Evolutionary conservation across 2,888 invertebrate species (phyloP).

Genomic region (Oscheius onirici): DNA sequence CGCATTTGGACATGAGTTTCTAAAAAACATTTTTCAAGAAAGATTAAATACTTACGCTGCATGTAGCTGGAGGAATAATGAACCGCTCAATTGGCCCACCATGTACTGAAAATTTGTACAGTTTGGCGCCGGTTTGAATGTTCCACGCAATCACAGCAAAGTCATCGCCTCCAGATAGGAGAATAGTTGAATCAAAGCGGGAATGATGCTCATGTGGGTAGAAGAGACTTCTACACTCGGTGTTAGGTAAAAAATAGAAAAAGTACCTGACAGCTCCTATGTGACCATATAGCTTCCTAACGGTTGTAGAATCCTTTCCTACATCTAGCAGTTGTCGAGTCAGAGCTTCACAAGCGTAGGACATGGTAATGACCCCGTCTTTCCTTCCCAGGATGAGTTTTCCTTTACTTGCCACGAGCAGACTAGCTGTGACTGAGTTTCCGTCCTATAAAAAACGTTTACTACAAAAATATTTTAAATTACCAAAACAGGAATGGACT

Average conservation of each 20-base stretch:
- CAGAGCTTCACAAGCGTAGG: conserved; percentile 93
- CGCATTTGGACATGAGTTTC: conserved; percentile 54
- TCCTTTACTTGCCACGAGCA: conserved; percentile 91
- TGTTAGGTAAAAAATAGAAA: conserved; percentile 71
- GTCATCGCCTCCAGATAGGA: conserved; percentile 85
- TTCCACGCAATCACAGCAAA: conserved; percentile 81
- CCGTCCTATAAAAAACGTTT: conserved; percentile 34
- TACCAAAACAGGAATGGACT: conserved; percentile 43
- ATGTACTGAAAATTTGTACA: conserved; percentile 96
- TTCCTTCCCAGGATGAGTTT: conserved; percentile 91
- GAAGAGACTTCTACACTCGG: conserved; percentile 90
- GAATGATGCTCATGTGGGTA: conserved; percentile 88
- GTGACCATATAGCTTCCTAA: conserved; percentile 45
- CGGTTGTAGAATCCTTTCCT: conserved; percentile 37
- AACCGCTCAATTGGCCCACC: conserved; percentile 95
- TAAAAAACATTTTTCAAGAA: conserved; percentile 30
- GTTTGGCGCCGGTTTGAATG: conserved; percentile 73
- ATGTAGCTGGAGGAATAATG: conserved; percentile 89
- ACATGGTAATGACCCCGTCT: conserved; percentile 93
- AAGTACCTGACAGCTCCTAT: conserved; percentile 42
- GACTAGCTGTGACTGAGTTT: conserved; percentile 76
- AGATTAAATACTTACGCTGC: conserved; percentile 74
- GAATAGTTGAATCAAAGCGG: conserved; percentile 76
- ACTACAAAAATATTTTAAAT: neutral
- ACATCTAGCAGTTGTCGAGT: conserved; percentile 84